A percentile compares a stretch with the other conserved stretches of the same genome.
These are phyloP conservation scores for Campoplex nolae DNA, from an alignment of 2,888 invertebrate genomes.

Conservation along the genomic window DNA sequence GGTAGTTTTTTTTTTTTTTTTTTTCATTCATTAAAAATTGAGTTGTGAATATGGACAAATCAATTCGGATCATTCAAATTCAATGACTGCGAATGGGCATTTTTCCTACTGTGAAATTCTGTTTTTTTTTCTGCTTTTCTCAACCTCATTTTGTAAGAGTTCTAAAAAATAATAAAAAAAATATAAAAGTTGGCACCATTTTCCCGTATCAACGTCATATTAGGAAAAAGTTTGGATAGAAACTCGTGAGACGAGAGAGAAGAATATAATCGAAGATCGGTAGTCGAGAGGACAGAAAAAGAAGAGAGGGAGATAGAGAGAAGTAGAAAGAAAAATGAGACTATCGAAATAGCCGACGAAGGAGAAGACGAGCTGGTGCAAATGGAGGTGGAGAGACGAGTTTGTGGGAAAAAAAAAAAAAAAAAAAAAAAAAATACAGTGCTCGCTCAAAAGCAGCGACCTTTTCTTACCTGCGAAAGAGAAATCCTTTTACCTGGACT, in stretches of 20 bases:
- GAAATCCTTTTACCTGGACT: constrained; percentile 51
- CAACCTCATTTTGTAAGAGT: not conserved
- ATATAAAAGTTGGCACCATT: not conserved
- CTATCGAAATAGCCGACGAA: constrained; percentile 1
- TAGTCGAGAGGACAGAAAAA: not conserved
- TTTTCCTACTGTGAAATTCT: not conserved
- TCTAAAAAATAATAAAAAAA: not conserved
- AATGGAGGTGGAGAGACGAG: constrained; percentile 12
- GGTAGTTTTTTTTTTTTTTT: not conserved
- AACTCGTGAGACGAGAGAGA: constrained; percentile 9
- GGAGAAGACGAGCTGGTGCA: constrained; percentile 26
- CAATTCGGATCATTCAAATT: not conserved
- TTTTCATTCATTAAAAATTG: not conserved
- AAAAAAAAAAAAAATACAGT: not conserved
- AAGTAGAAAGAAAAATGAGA: not conserved
- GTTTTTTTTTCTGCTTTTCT: not conserved
- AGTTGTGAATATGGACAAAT: not conserved
- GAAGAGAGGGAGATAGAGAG: constrained; percentile 6
- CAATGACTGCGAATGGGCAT: not conserved
- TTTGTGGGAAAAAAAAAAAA: constrained; percentile 27
- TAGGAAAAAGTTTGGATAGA: not conserved
- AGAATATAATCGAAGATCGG: constrained; percentile 24
- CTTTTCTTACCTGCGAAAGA: constrained; percentile 64
- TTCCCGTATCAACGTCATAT: not conserved
- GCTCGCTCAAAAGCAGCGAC: constrained; percentile 31